Evolutionary conservation across 2,888 invertebrate genomes (phyloP), one percentile per base, ranked within the genome.

Genomic region (Odontocerum albicorne): DNA sequence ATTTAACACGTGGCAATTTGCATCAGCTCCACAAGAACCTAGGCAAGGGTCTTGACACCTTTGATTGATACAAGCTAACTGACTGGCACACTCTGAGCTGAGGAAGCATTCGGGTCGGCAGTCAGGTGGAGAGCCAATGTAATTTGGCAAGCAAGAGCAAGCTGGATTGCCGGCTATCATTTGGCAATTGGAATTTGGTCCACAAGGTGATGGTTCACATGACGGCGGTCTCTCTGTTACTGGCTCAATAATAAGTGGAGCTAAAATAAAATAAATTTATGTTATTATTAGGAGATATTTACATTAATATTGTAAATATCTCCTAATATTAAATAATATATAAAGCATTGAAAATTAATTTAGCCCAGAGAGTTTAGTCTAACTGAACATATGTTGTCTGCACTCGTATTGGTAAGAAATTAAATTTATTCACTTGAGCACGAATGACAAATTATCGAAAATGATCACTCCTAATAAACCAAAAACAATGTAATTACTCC

Each of bases 21-120:
- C 88, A 66, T 89, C 87, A 12, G 87, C 77, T 12, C 91, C 91
- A 65, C 92, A 92, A 0, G 90, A 90, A 7, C 90, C 90, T 10
- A 86, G 84, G 62, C 92, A 92, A 19, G 92, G 92, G 72, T 92
- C 88, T 67, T 83, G 80, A 69, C 92, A 92, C 71, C 84, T 88
- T 67, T 87, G 86, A 65, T 87, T 85, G 32, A 90, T 84, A 64
- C 91, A 89, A 7, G 90, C 89, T 55, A 86, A 75, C 45, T 86
- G 84, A 57, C 86, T 86, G 40, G 87, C 83, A 66, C 92, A 92
- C 70, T 91, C 91, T 0, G 88, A 86, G 67, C 86, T 90, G 3
- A 90, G 75, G 1, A 86, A 83, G 68, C 91, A 91, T 71, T 91
- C 90, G 1, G 90, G 90, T 57, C 90, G 79, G 66, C 90, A 91